Base-by-base conservation (phyloP, 1,140 invertebrate genomes). In the Pseudomyrmex cubaensis region DNA sequence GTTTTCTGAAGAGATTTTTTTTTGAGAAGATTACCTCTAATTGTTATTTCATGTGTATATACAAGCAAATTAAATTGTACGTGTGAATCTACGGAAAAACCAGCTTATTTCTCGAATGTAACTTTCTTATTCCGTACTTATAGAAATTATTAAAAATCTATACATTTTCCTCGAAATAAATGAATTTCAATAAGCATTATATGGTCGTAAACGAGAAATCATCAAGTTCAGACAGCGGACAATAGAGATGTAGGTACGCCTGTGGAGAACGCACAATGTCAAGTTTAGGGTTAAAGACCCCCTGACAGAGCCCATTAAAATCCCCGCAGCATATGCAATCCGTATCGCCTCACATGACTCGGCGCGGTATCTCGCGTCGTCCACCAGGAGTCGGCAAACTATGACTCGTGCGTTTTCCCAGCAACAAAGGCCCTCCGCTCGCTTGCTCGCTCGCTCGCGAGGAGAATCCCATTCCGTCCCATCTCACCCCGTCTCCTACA, bases 321-420 rank as follows among this genome's bases (percentile, higher is more conserved):
- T 78, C 76, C 76, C 20, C 35, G 75, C 63, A 20, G 75, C 35
- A 17, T 62, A 17, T 12, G 48, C 66, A 13, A 17, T 20, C 15
- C 20, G 59, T 64, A 69, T 78, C 76, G 52, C 17, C 52, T 57
- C 64, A 54, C 76, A 78, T 78, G 76, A 78, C 76, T 78, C 52
- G 74, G 57, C 75, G 75, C 75, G 75, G 74, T 56, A 67, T 77
- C 74, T n/a, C 22, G 63, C 74, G 48, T 44, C 63, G 35, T 69
- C 15, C 50, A 48, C 76, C 76, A 70, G 76, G 76, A 78, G 76
- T 78, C 64, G 15, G 64, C 76, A 78, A 78, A 78, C 76, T 78
- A 70, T 78, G 76, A 78, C 76, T 78, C 52, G 76, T 20, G 52
- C 50, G 52, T 59, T 78, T 69, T 67, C 76, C 20, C 35, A 46